A percentile compares a stretch with the other conserved stretches of the same genome.
Evolutionary conservation across 1,140 invertebrate genomes (phyloP).

Genomic region (Eurytemora carolleeae): DNA sequence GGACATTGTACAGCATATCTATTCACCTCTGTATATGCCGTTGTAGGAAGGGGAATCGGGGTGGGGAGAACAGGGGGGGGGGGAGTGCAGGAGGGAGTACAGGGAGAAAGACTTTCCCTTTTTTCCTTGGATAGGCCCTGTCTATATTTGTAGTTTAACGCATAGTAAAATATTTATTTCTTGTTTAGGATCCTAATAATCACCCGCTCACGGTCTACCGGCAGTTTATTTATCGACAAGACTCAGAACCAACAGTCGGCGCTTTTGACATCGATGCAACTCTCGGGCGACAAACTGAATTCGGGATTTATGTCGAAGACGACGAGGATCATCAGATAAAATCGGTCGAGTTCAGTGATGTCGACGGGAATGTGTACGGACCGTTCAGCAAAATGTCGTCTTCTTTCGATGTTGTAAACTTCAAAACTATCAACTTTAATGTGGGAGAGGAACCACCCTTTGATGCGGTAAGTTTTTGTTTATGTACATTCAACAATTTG

Average conservation of each 20-base stretch:
- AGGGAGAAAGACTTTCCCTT: too few relatives aligned
- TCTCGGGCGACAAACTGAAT: conserved; percentile 2
- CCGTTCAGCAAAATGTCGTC: conserved; percentile 8
- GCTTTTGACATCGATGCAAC: conserved; percentile 5
- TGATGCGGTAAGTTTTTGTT: background rate
- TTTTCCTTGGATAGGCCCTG: too few relatives aligned
- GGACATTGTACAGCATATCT: too few relatives aligned
- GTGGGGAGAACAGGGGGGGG: too few relatives aligned
- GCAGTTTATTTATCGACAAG: background rate
- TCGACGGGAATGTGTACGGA: conserved; percentile 4
- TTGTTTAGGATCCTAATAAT: background rate
- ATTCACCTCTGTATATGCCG: too few relatives aligned
- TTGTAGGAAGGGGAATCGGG: too few relatives aligned
- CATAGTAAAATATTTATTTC: too few relatives aligned
- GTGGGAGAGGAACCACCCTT: background rate
- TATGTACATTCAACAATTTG: too few relatives aligned
- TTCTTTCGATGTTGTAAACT: conserved; percentile 8
- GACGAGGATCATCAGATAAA: conserved; percentile 9
- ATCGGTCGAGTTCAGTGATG: conserved; percentile 11
- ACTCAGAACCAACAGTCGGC: background rate
- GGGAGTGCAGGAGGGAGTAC: too few relatives aligned
- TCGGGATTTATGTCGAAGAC: conserved; percentile 13
- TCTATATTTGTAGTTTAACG: too few relatives aligned
- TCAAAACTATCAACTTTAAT: conserved; percentile 13
- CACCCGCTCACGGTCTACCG: background rate